Evolutionary conservation across 2,113 vertebrate species (phyloP).

Genomic region (Ammospiza caudacuta): DNA sequence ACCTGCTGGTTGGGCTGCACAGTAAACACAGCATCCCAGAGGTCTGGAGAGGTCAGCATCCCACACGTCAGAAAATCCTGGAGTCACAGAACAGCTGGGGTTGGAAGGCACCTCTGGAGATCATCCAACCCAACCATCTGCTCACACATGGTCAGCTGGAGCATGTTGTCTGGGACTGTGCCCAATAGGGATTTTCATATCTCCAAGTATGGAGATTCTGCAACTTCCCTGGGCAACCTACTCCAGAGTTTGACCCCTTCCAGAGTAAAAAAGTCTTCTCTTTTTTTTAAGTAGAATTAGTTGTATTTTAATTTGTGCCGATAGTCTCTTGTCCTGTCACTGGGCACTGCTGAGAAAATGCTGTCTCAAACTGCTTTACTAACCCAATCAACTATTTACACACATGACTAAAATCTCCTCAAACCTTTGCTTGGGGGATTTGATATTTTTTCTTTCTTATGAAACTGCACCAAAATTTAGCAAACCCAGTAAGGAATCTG

Average conservation of each 20-base stretch:
- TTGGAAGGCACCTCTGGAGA: background rate
- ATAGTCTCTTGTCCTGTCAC: background rate
- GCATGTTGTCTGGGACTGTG: background rate
- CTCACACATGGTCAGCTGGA: background rate
- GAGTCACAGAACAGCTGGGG: background rate
- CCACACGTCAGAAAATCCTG: background rate
- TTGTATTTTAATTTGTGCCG: background rate
- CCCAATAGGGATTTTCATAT: background rate
- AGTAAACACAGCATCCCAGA: background rate
- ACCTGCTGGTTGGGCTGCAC: background rate
- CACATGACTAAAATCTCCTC: background rate
- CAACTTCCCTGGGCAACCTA: background rate
- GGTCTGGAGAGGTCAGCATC: background rate
- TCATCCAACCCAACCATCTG: background rate
- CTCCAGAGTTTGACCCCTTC: background rate
- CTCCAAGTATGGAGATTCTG: background rate
- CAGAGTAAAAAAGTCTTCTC: background rate
- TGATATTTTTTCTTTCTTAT: background rate
- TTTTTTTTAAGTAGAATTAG: background rate
- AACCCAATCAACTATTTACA: background rate
- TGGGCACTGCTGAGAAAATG: background rate
- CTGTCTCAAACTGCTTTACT: background rate
- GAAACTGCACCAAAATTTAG: background rate
- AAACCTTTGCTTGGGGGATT: background rate
- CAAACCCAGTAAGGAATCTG: background rate